Base-by-base conservation (phyloP, 2,888 invertebrate genomes). In the Ochropleura leucogaster region DNA sequence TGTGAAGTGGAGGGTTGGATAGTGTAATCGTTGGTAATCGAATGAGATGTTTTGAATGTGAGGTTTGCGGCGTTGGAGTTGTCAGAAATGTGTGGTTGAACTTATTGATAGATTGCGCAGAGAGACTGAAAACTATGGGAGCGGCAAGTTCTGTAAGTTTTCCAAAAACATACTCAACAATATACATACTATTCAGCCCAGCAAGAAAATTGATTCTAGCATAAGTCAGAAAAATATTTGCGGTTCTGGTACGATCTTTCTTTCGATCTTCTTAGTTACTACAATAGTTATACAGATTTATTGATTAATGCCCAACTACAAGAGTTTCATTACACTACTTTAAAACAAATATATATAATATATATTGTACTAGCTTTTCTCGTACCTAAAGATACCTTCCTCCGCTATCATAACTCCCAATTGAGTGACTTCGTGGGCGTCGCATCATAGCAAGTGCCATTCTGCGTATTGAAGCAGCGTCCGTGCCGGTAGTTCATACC, bases 1-100 rank as follows among this genome's bases (percentile, higher is more conserved):
- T 72, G 66, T 79, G 70, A 82, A 82, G 44, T 69, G 75, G 59
- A 80, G 74, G 68, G 74, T 83, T 77, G 62, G 70, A 70, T 75
- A 80, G 74, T 82, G 64, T 79, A 66, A 62, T 68, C 30, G 30
- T 70, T 51, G 51, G 44, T 73, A 70, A 74, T 81, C 60, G 60
- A 81, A 68, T 76, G 42, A 42, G 57, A 70, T 81, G 59, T 59
- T 77, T 62, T 30, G 30, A 30, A 30, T 30, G 30, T 30, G 30
- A 30, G 30, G 30, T 30, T 30, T 63, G 68, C n/a, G 57, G 14
- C 0, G 46, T 72, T 42, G 42, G 18, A 40, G 55, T n/a, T 55
- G n/a, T 30, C 9, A 6, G 46, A 18, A 55, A 55, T 47, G 4
- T 44, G n/a, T 42, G 30, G 51, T 46, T 64, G 12, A 47, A 42